A percentile compares a stretch with the other conserved stretches of the same genome.
phyloP scores from a whole-genome alignment of 2,113 vertebrate species.

The Caloenas nicobarica region DNA sequence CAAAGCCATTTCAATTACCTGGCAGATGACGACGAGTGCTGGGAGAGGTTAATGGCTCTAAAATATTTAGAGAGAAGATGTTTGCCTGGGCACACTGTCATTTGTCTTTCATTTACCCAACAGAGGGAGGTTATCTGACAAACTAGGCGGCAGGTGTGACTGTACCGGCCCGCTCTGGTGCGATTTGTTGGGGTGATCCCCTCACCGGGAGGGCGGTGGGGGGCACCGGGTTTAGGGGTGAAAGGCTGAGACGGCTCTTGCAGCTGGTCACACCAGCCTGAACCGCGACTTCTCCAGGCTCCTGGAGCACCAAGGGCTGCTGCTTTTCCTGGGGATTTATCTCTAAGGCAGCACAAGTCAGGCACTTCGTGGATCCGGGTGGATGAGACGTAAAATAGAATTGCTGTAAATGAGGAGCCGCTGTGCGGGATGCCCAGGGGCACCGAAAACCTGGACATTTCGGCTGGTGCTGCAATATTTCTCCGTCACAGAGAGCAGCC shows the following conservation, averaged over 20 bases:
- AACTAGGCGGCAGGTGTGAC: neutral
- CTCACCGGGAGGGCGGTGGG: neutral
- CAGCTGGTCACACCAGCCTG: neutral
- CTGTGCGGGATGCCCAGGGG: neutral
- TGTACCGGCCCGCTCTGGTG: fast-evolving
- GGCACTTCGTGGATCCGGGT: no score
- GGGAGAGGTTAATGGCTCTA: conserved; percentile 4
- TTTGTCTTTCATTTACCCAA: neutral
- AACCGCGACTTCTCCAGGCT: neutral
- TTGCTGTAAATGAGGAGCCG: no score
- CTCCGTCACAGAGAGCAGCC: neutral
- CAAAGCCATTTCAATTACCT: conserved; percentile 37
- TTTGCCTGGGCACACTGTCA: neutral
- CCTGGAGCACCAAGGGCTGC: no score
- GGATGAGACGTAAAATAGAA: no score
- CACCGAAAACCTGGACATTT: neutral
- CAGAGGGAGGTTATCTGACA: neutral
- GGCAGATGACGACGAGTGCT: neutral
- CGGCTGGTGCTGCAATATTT: neutral
- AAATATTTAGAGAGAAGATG: conserved; percentile 8
- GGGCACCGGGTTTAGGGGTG: fast-evolving
- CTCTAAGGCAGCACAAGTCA: no score
- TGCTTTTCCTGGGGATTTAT: no score
- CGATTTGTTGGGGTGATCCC: neutral
- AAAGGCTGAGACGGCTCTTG: neutral